Conservation (phyloP, 2,797 vertebrate genomes). For the Peromyscus eremicus region DNA sequence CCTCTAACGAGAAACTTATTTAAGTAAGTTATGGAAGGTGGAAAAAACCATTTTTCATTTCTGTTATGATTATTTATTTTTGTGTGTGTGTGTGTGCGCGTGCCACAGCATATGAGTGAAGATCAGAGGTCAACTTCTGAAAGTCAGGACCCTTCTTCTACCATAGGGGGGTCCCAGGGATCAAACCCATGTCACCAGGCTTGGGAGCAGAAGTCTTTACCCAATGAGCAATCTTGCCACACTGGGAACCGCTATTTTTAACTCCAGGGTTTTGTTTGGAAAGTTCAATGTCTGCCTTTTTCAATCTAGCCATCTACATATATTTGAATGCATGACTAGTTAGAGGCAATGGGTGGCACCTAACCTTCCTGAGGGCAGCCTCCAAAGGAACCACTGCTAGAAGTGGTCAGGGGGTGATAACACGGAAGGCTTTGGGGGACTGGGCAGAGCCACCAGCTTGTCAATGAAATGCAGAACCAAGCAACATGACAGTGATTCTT, state of each 20-base stretch:
- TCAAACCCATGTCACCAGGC: background rate
- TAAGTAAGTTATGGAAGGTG: background rate
- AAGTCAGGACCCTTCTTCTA: no score
- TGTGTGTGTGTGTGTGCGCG: background rate
- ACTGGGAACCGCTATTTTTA: background rate
- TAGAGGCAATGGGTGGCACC: background rate
- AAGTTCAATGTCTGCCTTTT: background rate
- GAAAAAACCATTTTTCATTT: background rate
- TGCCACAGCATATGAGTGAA: background rate
- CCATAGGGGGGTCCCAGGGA: no score
- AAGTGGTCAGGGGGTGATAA: background rate
- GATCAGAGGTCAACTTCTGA: background rate
- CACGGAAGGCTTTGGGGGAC: accelerated
- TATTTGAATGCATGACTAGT: background rate
- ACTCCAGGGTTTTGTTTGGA: background rate
- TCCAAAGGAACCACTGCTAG: background rate
- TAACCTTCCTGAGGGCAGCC: background rate
- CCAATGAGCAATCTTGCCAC: background rate
- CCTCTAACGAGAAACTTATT: background rate
- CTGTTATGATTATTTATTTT: background rate
- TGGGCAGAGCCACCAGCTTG: background rate
- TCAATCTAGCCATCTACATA: background rate
- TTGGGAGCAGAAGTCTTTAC: background rate
- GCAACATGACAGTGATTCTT: background rate
- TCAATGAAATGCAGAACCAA: background rate